Evolutionary conservation across 2,113 vertebrate genomes (phyloP).

Genomic region (Ptilorrhoa leucosticta): DNA sequence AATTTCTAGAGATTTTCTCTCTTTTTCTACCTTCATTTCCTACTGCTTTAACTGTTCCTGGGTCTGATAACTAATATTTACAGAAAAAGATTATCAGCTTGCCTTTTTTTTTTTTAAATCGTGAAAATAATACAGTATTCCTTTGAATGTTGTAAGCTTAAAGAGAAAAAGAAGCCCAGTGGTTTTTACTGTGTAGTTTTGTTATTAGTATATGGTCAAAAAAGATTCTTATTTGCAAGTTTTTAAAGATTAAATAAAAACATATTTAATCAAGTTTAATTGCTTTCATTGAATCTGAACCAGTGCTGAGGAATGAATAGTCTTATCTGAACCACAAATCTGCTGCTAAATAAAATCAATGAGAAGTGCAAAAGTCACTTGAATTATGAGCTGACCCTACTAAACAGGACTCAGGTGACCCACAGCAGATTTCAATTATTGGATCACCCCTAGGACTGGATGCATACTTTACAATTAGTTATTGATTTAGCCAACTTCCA

Average conservation of each 20-base stretch:
- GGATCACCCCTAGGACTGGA: neutral
- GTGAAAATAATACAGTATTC: neutral
- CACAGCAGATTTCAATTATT: conserved; percentile 15
- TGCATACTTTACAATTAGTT: conserved; percentile 33
- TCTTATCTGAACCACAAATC: conserved; percentile 7
- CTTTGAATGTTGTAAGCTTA: neutral
- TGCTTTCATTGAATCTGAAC: neutral
- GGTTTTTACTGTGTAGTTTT: neutral
- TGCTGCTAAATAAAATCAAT: conserved; percentile 45
- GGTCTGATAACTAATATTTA: neutral
- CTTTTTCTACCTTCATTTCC: neutral
- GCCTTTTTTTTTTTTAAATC: fast-evolving
- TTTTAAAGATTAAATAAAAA: neutral
- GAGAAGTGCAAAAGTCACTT: neutral
- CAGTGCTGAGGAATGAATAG: neutral
- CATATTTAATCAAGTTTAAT: neutral
- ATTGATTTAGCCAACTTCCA: conserved; percentile 27
- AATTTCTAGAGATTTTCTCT: neutral
- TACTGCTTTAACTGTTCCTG: neutral
- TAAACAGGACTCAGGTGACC: conserved; percentile 20
- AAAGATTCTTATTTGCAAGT: neutral
- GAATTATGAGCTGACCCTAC: conserved; percentile 9
- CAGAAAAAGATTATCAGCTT: neutral
- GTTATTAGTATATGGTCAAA: neutral
- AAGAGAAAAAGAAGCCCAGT: neutral